Conservation (phyloP, 2,113 vertebrate genomes). For the Scartelaos histophorus region DNA sequence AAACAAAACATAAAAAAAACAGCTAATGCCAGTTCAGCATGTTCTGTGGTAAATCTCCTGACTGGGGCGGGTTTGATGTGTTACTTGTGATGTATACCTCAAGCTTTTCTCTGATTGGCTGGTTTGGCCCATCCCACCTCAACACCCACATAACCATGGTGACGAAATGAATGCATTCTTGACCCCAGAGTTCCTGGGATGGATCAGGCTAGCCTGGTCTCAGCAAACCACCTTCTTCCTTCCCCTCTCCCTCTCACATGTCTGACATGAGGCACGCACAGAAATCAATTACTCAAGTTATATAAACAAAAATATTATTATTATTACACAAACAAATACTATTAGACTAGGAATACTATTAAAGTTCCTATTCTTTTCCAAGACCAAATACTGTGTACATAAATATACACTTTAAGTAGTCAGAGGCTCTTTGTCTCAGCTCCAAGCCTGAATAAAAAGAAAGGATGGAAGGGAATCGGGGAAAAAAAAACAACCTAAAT, state of each 20-base stretch:
- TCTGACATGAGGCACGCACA: constrained; percentile 18
- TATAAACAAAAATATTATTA: not conserved
- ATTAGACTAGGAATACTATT: not conserved
- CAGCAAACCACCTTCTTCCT: constrained; percentile 16
- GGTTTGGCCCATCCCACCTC: constrained; percentile 33
- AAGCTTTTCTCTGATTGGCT: constrained; percentile 54
- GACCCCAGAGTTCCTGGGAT: constrained; percentile 42
- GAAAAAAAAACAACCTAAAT: no score
- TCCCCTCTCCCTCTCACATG: constrained; percentile 29
- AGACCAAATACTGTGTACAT: not conserved
- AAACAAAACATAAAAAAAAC: no score
- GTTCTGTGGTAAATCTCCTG: constrained; percentile 2
- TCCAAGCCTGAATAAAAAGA: not conserved
- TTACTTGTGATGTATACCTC: constrained; percentile 25
- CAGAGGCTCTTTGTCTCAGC: not conserved
- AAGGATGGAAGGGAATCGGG: no score
- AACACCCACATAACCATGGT: constrained; percentile 26
- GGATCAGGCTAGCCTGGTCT: constrained; percentile 22
- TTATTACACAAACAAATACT: constrained; percentile 4
- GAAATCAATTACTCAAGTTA: not conserved
- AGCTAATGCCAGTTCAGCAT: constrained; percentile 18
- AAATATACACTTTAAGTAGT: not conserved
- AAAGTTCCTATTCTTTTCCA: not conserved
- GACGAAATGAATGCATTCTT: constrained; percentile 51
- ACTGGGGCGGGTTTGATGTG: constrained; percentile 6